These are phyloP conservation scores for Porites australiensis DNA, from an alignment of 64 coral and sea anemone genomes.

Conservation along the genomic window DNA sequence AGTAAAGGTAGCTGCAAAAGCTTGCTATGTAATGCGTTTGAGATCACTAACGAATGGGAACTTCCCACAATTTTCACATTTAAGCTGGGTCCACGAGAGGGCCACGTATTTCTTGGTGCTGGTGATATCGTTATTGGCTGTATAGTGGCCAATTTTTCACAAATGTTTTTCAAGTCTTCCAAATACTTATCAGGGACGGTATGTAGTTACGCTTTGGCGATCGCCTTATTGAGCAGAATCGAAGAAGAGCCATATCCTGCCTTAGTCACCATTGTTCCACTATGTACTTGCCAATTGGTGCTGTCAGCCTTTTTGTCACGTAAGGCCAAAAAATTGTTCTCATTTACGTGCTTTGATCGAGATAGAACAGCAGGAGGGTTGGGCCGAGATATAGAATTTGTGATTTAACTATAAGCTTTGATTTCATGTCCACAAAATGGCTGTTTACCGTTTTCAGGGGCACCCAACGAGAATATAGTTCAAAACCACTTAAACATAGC, in stretches of 20 bases:
- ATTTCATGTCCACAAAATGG: too few species aligned
- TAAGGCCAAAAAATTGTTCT: constrained; percentile 13
- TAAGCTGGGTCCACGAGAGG: constrained; percentile 22
- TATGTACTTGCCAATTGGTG: constrained; percentile 24
- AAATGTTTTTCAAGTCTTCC: constrained; percentile 58
- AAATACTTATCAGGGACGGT: constrained; percentile 45
- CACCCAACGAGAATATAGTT: too few species aligned
- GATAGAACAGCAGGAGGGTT: neutral
- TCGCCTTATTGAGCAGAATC: constrained; percentile 29
- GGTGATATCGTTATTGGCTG: constrained; percentile 66
- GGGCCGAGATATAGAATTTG: neutral
- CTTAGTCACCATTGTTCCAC: constrained; percentile 44
- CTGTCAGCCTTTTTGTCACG: constrained; percentile 22
- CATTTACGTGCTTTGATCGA: constrained; percentile 1
- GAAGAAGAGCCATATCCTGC: constrained; percentile 37
- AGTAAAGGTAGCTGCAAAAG: constrained; percentile 14
- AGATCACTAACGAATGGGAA: constrained; percentile 33
- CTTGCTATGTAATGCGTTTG: constrained; percentile 21
- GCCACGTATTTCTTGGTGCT: constrained; percentile 51
- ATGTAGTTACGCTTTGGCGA: constrained; percentile 30
- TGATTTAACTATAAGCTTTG: neutral
- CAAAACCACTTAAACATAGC: too few species aligned
- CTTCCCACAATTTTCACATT: constrained; percentile 60
- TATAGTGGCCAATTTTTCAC: constrained; percentile 59
- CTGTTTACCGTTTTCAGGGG: too few species aligned